Evolutionary conservation across 1,140 invertebrate genomes (phyloP).

Genomic region (Neelides sp.): DNA sequence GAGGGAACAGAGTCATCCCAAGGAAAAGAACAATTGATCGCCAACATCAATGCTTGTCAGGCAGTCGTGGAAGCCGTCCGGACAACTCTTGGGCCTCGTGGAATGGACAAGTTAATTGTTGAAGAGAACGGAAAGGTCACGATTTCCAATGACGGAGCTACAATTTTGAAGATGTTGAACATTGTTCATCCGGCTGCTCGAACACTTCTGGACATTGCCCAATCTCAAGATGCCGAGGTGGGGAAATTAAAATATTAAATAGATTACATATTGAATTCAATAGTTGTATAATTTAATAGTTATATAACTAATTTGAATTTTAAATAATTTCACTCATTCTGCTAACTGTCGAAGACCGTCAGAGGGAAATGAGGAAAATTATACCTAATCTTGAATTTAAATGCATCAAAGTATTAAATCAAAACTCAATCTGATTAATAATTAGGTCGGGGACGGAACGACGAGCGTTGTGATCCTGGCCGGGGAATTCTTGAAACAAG

Average conservation of each 20-base stretch:
- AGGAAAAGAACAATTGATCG: slow-evolving; percentile 89
- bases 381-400: too few species aligned
- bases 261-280: too few species aligned
- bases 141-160: slow-evolving; percentile 99
- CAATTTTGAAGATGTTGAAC: slow-evolving; percentile 93
- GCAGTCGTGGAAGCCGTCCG: slow-evolving; percentile 86
- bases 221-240: slow-evolving; percentile 98
- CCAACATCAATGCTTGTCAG: slow-evolving; percentile 99
- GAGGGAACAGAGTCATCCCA: slow-evolving; percentile 95
- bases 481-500: slow-evolving; percentile 87
- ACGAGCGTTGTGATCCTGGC: slow-evolving; percentile 91
- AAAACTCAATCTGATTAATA: too few species aligned
- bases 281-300: too few species aligned
- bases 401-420: too few species aligned
- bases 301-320: too few species aligned
- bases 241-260: too few species aligned
- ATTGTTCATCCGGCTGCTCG: slow-evolving; percentile 96
- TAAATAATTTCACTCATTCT: too few species aligned
- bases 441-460: slow-evolving; percentile 96
- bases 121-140: slow-evolving; percentile 75
- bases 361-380: too few species aligned
- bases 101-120: slow-evolving; percentile 99
- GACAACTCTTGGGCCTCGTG: slow-evolving; percentile 93
- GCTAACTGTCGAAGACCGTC: too few species aligned
- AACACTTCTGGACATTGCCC: slow-evolving; percentile 96